Percentiles rank a stretch among this genome's conserved stretches.
Evolutionary conservation across 2,888 invertebrate genomes (phyloP).

Genomic region (Tipula unca): DNA sequence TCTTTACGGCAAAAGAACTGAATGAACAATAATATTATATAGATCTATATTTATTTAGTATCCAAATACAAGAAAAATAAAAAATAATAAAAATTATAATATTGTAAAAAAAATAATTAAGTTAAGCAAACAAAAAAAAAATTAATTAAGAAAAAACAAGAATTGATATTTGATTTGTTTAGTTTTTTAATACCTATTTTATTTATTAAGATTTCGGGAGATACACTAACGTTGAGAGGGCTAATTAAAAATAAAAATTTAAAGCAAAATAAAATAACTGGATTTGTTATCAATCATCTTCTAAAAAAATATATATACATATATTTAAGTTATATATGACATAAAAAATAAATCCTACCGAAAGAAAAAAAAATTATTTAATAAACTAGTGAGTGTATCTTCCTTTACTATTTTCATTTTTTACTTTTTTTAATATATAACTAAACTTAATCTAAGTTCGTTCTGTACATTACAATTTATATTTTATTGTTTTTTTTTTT

Average conservation of each 20-base stretch:
- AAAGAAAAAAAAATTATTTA: not conserved
- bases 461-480: slow-evolving; percentile 1
- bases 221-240: not conserved
- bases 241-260: not conserved
- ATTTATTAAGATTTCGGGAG: slow-evolving; percentile 15
- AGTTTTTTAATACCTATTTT: not conserved
- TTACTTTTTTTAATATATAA: not conserved
- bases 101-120: slow-evolving; percentile 9
- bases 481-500: not conserved
- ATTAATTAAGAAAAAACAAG: not conserved
- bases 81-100: slow-evolving; percentile 8
- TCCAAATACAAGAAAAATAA: not conserved
- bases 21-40: slow-evolving; percentile 16
- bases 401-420: not conserved
- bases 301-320: not conserved
- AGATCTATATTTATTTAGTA: slow-evolving; percentile 9
- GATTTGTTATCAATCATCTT: not conserved
- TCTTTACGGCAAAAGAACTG: slow-evolving; percentile 8
- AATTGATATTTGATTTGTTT: not conserved
- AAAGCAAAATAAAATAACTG: slow-evolving; percentile 18
- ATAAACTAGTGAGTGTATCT: slow-evolving; percentile 16
- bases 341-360: not conserved
- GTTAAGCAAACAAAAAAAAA: slow-evolving; percentile 1
- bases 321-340: not conserved
- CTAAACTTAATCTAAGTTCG: slow-evolving; percentile 16